Evolutionary conservation across 2,888 invertebrate species (phyloP).

Genomic region (Ennomos fuscantarius): DNA sequence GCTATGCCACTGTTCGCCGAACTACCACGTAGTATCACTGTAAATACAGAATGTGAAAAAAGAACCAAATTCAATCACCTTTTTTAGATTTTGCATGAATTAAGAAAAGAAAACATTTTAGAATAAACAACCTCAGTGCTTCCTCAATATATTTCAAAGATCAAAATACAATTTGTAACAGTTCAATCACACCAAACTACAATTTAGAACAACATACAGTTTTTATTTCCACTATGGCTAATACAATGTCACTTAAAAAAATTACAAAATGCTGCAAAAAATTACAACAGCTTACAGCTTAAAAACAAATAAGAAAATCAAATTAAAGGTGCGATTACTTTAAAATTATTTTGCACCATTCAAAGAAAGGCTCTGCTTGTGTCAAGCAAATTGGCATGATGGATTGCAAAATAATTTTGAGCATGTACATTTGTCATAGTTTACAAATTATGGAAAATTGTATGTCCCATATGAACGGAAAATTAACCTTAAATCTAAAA

Average conservation of each 20-base stretch:
- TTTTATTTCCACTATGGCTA: conserved; percentile 52
- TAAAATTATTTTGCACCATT: conserved; percentile 58
- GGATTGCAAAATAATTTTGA: conserved; percentile 59
- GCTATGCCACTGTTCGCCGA: no score
- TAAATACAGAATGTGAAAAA: no score
- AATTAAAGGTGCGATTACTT: conserved; percentile 46
- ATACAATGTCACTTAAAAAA: conserved; percentile 66
- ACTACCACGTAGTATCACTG: no score
- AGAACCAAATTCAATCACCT: no score
- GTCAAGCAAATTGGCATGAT: conserved; percentile 9
- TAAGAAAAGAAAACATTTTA: conserved; percentile 1
- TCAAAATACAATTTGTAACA: conserved; percentile 82
- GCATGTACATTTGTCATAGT: conserved; percentile 47
- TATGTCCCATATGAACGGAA: conserved; percentile 69
- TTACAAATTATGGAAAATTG: conserved; percentile 65
- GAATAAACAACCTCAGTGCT: conserved; percentile 43
- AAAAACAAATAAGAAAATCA: conserved; percentile 36
- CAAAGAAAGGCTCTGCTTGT: conserved; percentile 32
- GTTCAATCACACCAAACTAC: conserved; percentile 80
- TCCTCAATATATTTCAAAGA: conserved; percentile 81
- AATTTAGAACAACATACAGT: conserved; percentile 69
- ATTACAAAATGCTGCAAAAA: conserved; percentile 74
- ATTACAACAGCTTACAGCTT: conserved; percentile 71
- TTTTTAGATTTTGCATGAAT: no score
- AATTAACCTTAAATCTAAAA: conserved; percentile 79